phyloP scores from a whole-genome alignment of 2,797 vertebrate species.

The Enteromius paludinosus region DNA sequence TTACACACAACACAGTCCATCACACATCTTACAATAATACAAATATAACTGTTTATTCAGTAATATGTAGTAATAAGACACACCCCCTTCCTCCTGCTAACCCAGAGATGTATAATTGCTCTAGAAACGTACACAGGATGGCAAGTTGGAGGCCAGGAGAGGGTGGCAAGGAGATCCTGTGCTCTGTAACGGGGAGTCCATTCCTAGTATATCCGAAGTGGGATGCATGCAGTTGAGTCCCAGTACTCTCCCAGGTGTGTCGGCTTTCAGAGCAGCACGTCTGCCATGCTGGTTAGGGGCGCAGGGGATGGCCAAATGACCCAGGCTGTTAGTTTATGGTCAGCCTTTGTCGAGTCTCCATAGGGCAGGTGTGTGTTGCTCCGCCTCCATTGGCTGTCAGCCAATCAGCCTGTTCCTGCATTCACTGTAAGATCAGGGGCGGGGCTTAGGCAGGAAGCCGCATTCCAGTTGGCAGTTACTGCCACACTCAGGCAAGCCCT shows the following conservation, averaged over 20 bases:
- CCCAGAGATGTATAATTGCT: slow-evolving; percentile 68
- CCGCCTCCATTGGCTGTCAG: neutral
- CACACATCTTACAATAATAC: slow-evolving; percentile 78
- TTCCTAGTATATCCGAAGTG: slow-evolving; percentile 61
- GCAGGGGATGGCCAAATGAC: slow-evolving; percentile 34
- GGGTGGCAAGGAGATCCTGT: slow-evolving; percentile 62
- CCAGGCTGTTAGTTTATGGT: neutral
- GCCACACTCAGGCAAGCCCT: slow-evolving; percentile 39
- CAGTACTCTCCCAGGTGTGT: slow-evolving; percentile 26
- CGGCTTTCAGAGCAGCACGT: slow-evolving; percentile 20
- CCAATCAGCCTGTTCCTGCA: slow-evolving; percentile 5
- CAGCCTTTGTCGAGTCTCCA: slow-evolving; percentile 7
- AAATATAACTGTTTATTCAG: slow-evolving; percentile 83
- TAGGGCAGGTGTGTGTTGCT: slow-evolving; percentile 19
- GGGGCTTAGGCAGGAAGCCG: slow-evolving; percentile 16
- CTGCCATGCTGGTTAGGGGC: slow-evolving; percentile 58
- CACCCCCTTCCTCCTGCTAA: slow-evolving; percentile 65
- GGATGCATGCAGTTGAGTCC: slow-evolving; percentile 73
- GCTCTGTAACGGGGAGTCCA: slow-evolving; percentile 66
- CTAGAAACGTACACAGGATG: slow-evolving; percentile 77
- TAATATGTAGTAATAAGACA: slow-evolving; percentile 78
- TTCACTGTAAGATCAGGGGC: neutral
- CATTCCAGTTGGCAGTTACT: neutral
- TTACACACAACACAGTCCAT: slow-evolving; percentile 42
- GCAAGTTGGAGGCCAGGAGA: slow-evolving; percentile 68